Percentiles rank a stretch among this genome's conserved stretches.
phyloP scores from a whole-genome alignment of 2,797 vertebrate genomes.

The Tenualosa ilisha region DNA sequence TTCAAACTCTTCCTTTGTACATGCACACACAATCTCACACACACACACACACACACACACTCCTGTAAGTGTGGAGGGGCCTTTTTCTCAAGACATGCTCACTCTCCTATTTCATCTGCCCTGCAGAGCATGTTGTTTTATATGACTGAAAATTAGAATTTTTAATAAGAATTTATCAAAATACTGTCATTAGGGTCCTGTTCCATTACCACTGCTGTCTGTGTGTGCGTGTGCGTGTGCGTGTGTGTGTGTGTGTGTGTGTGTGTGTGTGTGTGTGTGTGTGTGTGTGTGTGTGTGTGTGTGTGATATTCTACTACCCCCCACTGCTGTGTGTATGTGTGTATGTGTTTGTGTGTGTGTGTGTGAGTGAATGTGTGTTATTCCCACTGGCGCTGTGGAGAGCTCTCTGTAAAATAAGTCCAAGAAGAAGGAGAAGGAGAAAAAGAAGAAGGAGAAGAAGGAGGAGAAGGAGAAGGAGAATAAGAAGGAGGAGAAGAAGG shows the following conservation, averaged over 20 bases:
- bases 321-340: too few species aligned
- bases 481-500: neutral
- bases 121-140: neutral
- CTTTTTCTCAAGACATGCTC: too few species aligned
- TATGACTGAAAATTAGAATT: neutral
- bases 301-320: too few species aligned
- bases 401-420: too few species aligned
- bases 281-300: too few species aligned
- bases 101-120: neutral
- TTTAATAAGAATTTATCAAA: neutral
- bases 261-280: neutral
- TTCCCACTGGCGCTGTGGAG: too few species aligned
- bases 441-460: neutral
- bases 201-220: neutral
- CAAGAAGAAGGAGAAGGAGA: neutral
- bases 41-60: neutral
- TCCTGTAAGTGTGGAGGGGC: too few species aligned
- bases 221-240: neutral
- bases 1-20: slow-evolving; percentile 43
- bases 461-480: neutral
- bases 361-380: too few species aligned
- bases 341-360: too few species aligned
- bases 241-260: neutral
- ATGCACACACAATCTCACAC: neutral
- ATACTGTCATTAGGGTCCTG: neutral